A percentile compares a stretch with the other conserved stretches of the same genome.
phyloP scores from a whole-genome alignment of 1,140 invertebrate genomes.

The Pectinophora gossypiella region DNA sequence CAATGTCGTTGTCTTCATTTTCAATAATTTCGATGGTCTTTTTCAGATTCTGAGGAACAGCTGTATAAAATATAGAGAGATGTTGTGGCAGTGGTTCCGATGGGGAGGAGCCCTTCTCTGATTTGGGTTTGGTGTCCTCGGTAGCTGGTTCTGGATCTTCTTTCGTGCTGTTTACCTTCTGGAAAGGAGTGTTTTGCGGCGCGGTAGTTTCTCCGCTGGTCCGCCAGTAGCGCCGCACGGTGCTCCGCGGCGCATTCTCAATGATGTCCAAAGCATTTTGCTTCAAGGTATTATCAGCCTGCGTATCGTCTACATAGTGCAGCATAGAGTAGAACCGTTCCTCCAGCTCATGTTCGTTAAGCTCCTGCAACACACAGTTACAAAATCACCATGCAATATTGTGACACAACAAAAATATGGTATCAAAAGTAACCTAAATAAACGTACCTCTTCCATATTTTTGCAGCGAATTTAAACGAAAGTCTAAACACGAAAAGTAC shows the following conservation, averaged over 20 bases:
- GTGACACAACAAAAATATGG: slow-evolving; percentile 62
- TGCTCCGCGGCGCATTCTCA: slow-evolving; percentile 41
- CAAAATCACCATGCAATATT: slow-evolving; percentile 50
- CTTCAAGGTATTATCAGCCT: slow-evolving; percentile 28
- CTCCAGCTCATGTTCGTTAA: slow-evolving; percentile 68
- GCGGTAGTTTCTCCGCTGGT: slow-evolving; percentile 32
- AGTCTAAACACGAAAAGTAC: slow-evolving; percentile 55
- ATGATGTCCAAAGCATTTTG: slow-evolving; percentile 27
- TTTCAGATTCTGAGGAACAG: slow-evolving; percentile 43
- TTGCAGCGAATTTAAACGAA: slow-evolving; percentile 46
- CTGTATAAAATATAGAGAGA: slow-evolving; percentile 48
- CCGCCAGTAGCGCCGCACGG: slow-evolving; percentile 56
- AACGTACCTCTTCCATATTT: slow-evolving; percentile 69
- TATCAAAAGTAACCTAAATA: slow-evolving; percentile 34
- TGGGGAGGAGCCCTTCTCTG: slow-evolving; percentile 23
- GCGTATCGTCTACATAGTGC: slow-evolving; percentile 61
- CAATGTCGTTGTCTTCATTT: slow-evolving; percentile 33
- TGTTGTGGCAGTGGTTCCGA: slow-evolving; percentile 19
- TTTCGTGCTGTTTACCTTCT: slow-evolving; percentile 42
- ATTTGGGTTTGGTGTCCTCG: slow-evolving; percentile 31
- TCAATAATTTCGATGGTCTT: slow-evolving; percentile 56
- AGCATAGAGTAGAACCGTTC: slow-evolving; percentile 65
- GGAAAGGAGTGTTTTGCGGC: slow-evolving; percentile 21
- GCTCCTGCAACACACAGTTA: slow-evolving; percentile 53
- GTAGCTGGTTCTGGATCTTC: slow-evolving; percentile 12